Base-by-base conservation (phyloP, 2,797 vertebrate species). In the Hybognathus amarus region DNA sequence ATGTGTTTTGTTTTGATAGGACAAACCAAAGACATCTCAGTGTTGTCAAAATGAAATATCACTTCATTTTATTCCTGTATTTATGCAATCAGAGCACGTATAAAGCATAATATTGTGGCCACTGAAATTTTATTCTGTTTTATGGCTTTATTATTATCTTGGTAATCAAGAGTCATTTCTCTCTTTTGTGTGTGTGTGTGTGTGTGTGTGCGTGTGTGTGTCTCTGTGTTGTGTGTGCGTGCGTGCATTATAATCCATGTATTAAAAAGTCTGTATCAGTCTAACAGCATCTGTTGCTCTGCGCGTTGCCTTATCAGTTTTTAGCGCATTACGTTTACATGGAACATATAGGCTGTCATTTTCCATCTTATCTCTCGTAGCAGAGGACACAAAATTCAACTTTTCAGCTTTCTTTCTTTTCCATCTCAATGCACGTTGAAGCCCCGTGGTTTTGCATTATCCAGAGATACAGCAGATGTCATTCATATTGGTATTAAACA, bases 201-300 rank as follows among this genome's bases (percentile, higher is more conserved):
- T 45, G 40, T 63, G 71, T 13, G 40, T 59, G 24, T 42, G 47
- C 24, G 13, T 76, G 78, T 52, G 40, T 68, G 4, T 75, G 33
- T 20, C 69, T 40, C 4, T 40, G 50, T 59, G 68, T 17, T 61
- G 77, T 80, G 52, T 27, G 61, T n/a, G 64, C 33, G 64, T 36
- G 59, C n/a, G 64, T 36, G 59, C n/a, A 79, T 61, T 69, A 30
- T 75, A 69, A 86, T 86, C 85, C 81, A 87, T 85, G 83, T 87
- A 88, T 88, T 88, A 88, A 82, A 75, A 77, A 70, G 64, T 70
- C 74, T 79, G 81, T 88, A 88, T 88, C 87, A 84, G 85, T 76
- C 69, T 78, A 67, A 82, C 80, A 87, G 85, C 87, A 88, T 88
- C 87, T 88, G 87, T 88, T 86, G 85, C 85, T 87, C 85, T 85